Conservation (phyloP, 64 coral and sea anemone genomes). For the Montipora capricornis region DNA sequence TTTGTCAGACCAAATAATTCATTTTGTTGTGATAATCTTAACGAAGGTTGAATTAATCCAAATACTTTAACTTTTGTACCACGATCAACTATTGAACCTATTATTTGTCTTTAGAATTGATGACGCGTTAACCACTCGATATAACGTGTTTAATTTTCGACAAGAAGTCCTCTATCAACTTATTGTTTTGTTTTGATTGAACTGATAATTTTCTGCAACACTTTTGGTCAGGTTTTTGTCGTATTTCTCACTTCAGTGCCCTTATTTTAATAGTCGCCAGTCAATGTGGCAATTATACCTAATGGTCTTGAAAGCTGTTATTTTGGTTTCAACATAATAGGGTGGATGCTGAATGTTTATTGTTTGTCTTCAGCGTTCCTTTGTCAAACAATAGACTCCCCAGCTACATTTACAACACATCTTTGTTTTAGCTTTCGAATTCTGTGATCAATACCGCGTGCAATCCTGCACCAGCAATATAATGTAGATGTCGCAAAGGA, state of each 20-base stretch:
- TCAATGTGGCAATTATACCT: constrained; percentile 7
- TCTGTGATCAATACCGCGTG: neutral
- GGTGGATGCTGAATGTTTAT: constrained; percentile 35
- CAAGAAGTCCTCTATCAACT: constrained; percentile 25
- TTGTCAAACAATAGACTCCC: constrained; percentile 37
- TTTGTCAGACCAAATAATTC: constrained; percentile 22
- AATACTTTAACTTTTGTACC: constrained; percentile 6
- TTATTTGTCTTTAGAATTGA: neutral
- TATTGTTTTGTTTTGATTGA: neutral
- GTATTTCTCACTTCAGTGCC: constrained; percentile 20
- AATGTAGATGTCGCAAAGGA: no score
- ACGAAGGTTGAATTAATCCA: neutral
- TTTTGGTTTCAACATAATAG: constrained; percentile 44
- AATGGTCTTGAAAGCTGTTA: constrained; percentile 2
- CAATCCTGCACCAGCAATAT: neutral
- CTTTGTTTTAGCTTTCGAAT: constrained; percentile 3
- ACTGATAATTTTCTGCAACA: constrained; percentile 22
- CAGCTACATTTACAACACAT: neutral
- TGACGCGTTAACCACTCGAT: constrained; percentile 13
- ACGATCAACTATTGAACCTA: neutral
- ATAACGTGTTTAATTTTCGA: constrained; percentile 31
- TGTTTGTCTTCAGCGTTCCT: constrained; percentile 27
- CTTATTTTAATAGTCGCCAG: neutral
- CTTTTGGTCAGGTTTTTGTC: neutral
- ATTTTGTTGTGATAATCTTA: constrained; percentile 10